Conservation (phyloP, 1,140 invertebrate species). For the Spodoptera litura region DNA sequence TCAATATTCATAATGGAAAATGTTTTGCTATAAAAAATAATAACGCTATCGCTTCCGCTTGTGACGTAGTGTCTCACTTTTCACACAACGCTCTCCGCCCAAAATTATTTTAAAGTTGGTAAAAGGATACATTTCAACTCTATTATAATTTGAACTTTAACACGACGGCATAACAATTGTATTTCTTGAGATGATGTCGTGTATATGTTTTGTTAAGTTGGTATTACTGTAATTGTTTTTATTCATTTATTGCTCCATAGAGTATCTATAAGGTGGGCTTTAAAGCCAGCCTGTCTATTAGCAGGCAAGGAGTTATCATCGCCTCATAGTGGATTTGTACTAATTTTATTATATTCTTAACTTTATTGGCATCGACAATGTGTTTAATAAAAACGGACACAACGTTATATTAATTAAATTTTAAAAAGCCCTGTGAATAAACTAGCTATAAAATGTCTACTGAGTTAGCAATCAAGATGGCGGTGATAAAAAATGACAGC, state of each 20-base stretch:
- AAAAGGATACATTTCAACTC: conserved; percentile 11
- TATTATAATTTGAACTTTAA: conserved; percentile 41
- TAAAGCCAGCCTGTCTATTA: conserved; percentile 74
- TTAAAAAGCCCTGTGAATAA: conserved; percentile 38
- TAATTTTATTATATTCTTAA: conserved; percentile 73
- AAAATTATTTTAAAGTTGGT: conserved; percentile 38
- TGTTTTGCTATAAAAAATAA: not conserved
- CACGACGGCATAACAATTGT: conserved; percentile 33
- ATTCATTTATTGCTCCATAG: conserved; percentile 76
- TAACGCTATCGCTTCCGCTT: conserved; percentile 48
- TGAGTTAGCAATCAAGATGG: conserved; percentile 38
- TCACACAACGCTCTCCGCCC: conserved; percentile 32
- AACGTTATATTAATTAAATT: conserved; percentile 43
- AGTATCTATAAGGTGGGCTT: conserved; percentile 72
- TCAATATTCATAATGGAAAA: conserved; percentile 28
- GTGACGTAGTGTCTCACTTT: conserved; percentile 14
- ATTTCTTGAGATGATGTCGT: not conserved
- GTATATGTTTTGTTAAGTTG: conserved; percentile 41
- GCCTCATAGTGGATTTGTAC: conserved; percentile 68
- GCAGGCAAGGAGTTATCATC: conserved; percentile 66
- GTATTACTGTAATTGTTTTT: conserved; percentile 74
- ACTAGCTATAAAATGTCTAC: conserved; percentile 43
- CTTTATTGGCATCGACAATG: conserved; percentile 60
- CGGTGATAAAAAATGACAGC: conserved; percentile 38
- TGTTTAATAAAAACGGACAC: conserved; percentile 47